Conservation (phyloP, 2,888 invertebrate genomes). For the Drosophila greeni region DNA sequence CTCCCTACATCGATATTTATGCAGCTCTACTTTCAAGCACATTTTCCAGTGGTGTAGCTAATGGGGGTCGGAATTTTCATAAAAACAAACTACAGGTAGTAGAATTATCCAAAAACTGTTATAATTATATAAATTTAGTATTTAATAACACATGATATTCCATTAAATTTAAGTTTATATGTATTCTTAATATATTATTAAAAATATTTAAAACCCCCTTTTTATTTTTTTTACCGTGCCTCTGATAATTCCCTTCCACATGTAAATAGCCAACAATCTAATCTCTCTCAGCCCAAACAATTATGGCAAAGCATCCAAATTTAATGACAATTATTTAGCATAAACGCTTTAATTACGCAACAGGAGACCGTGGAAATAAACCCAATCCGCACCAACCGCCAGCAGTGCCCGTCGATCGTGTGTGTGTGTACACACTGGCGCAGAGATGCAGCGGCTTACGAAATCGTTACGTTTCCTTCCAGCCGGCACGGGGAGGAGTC, state of each 20-base stretch:
- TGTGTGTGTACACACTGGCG: constrained; percentile 35
- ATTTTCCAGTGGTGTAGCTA: not conserved
- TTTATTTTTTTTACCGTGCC: not conserved
- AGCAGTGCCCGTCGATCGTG: constrained; percentile 14
- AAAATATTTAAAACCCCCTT: not conserved
- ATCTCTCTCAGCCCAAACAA: not conserved
- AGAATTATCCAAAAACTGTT: not conserved
- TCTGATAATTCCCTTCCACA: not conserved
- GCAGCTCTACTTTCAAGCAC: constrained; percentile 1
- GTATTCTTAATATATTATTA: no score
- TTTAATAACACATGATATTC: not conserved
- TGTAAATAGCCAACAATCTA: not conserved
- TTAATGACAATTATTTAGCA: not conserved
- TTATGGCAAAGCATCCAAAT: constrained; percentile 7
- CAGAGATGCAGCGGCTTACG: constrained; percentile 50
- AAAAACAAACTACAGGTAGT: not conserved
- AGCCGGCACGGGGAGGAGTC: not conserved
- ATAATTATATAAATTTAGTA: not conserved
- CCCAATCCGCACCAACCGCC: not conserved
- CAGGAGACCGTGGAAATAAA: not conserved
- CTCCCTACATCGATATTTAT: no score
- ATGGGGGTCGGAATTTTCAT: not conserved
- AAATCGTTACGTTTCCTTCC: constrained; percentile 54
- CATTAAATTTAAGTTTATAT: not conserved
- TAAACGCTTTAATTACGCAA: constrained; percentile 10